phyloP scores from a whole-genome alignment of 2,888 invertebrate species.

The Brachylomia viminalis region DNA sequence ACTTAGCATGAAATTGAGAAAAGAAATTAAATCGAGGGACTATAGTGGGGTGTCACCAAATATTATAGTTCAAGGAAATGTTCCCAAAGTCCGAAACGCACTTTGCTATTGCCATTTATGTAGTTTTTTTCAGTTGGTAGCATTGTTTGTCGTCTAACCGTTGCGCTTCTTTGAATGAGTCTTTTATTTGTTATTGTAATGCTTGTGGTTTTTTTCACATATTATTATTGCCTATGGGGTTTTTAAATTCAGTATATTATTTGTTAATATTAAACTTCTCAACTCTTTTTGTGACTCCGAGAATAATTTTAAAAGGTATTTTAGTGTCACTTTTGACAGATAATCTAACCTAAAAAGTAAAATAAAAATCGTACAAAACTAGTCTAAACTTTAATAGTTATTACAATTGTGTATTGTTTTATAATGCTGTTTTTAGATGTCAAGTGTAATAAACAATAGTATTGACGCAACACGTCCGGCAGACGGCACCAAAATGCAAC shows the following conservation, averaged over 20 bases:
- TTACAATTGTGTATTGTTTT: conserved; percentile 62
- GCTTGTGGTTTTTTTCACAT: conserved; percentile 1
- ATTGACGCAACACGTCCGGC: conserved; percentile 77
- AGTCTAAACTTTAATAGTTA: conserved; percentile 63
- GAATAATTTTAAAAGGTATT: conserved; percentile 58
- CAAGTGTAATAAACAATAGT: conserved; percentile 79
- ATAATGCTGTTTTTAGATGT: conserved; percentile 83
- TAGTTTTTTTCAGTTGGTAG: conserved; percentile 24
- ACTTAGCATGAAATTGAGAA: neutral
- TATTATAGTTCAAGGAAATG: conserved; percentile 10
- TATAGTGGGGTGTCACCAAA: conserved; percentile 15
- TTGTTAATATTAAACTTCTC: conserved; percentile 20
- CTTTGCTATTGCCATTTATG: neutral
- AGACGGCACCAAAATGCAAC: conserved; percentile 87
- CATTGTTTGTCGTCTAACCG: conserved; percentile 55
- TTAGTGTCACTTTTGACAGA: conserved; percentile 64
- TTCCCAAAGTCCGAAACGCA: conserved; percentile 35
- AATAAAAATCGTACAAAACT: conserved; percentile 60
- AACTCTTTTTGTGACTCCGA: conserved; percentile 2
- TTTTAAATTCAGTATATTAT: conserved; percentile 46
- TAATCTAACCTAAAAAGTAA: conserved; percentile 72
- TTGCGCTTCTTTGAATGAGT: conserved; percentile 58
- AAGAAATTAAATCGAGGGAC: neutral
- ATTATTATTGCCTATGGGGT: conserved; percentile 5
- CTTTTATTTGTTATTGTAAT: conserved; percentile 57